Evolutionary conservation across 2,113 vertebrate genomes (phyloP), one percentile per base, ranked within the genome.

Genomic region (Nycticebus coucang): DNA sequence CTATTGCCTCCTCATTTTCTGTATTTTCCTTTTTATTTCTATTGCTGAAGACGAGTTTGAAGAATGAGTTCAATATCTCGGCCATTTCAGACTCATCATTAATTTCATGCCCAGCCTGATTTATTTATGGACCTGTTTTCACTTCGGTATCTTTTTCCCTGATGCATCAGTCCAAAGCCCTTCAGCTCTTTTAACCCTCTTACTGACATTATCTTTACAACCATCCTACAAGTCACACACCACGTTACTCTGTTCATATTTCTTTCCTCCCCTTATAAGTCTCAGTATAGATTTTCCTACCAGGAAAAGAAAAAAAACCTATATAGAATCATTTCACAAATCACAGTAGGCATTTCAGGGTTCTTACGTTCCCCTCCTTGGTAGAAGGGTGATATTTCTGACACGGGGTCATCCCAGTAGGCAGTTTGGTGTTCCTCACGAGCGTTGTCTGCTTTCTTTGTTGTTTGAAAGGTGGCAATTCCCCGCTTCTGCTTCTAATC

Each of bases 61-160:
- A 94, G 94, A 89, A 93, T 80, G 87, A 91, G 90, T 87, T 89
- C 92, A 94, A 72, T 89, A 86, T 92, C 92, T 60, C 22, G 45
- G 87, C 79, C 91, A 30, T 87, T 91, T 94, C 93, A 59, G 82
- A 59, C 14, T 66, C 28, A 24, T 66, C 89, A 10, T 91, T 79
- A 86, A 91, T 79, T 87, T 91, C 75, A 45, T 19, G 75, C 35
- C 66, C 64, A 5, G 82, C 68, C 78, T 93, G 95, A 95, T 91
- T 87, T 59, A 37, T 71, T 69, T 75, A 72, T 35, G 2, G 72
- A 30, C 26, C 74, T 30, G 11, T 45, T 81, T 68, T 60, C n/a
- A 28, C 9, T 18, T 64, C 69, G 22, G 62, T 59, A 30, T 87
- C 87, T 37, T 85, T 77, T 72, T 45, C 91, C 59, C 57, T 9